Conservation (phyloP, 2,113 vertebrate species). For the Melanotaenia duboulayi region DNA sequence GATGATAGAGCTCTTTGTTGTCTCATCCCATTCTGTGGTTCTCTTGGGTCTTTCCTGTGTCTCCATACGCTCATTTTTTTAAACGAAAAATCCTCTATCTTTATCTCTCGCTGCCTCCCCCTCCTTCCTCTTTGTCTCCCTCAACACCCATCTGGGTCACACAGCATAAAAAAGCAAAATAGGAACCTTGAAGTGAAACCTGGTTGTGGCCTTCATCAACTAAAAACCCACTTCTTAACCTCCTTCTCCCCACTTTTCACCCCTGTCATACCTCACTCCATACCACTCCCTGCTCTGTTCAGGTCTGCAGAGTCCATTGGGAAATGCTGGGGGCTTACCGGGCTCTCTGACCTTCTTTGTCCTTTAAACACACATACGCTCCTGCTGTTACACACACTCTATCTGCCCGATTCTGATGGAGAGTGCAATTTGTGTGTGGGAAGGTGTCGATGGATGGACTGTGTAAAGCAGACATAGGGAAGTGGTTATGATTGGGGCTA, state of each 20-base stretch:
- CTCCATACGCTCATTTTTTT: conserved; percentile 57
- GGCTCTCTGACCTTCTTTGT: conserved; percentile 68
- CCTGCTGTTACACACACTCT: conserved; percentile 32
- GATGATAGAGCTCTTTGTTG: conserved; percentile 79
- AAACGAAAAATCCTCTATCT: conserved; percentile 67
- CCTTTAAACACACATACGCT: conserved; percentile 60
- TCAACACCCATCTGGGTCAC: conserved; percentile 74
- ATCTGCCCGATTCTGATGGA: conserved; percentile 56
- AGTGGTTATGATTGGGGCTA: conserved; percentile 80
- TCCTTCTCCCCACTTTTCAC: conserved; percentile 47
- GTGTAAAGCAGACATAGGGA: conserved; percentile 62
- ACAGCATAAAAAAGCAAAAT: conserved; percentile 32
- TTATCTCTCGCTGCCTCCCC: conserved; percentile 38
- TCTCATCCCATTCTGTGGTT: conserved; percentile 67
- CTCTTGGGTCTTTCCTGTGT: conserved; percentile 70
- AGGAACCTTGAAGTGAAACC: conserved; percentile 41
- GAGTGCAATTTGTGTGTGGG: conserved; percentile 66
- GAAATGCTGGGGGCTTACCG: conserved; percentile 48
- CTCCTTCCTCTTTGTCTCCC: conserved; percentile 34
- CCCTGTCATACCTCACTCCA: conserved; percentile 21
- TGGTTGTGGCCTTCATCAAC: conserved; percentile 66
- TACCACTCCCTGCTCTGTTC: conserved; percentile 2
- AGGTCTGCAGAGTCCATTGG: conserved; percentile 53
- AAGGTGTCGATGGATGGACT: conserved; percentile 65
- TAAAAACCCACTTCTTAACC: conserved; percentile 56